phyloP scores from a whole-genome alignment of 2,113 vertebrate genomes.

The Jacana jacana region DNA sequence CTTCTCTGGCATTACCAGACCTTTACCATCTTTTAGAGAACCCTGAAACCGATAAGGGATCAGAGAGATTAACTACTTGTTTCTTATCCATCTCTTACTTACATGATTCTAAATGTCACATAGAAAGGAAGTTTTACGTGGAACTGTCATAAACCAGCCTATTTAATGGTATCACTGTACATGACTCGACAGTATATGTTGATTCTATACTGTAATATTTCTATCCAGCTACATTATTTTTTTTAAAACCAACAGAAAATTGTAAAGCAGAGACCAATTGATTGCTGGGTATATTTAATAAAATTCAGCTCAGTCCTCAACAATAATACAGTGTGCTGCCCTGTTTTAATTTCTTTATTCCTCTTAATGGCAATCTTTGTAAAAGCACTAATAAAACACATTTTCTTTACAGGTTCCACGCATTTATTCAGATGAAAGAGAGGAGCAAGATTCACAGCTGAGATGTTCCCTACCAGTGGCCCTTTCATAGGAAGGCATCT shows the following conservation, averaged over 20 bases:
- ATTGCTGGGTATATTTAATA: background rate
- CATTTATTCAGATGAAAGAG: background rate
- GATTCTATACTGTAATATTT: background rate
- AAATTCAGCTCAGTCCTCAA: background rate
- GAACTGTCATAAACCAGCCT: background rate
- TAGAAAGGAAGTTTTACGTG: background rate
- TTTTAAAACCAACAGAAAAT: background rate
- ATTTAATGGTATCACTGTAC: conserved; percentile 26
- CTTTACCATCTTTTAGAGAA: background rate
- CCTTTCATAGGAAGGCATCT: background rate
- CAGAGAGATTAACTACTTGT: background rate
- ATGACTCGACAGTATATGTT: background rate
- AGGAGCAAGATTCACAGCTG: background rate
- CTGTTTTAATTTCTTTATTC: background rate
- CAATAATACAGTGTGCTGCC: background rate
- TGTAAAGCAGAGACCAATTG: background rate
- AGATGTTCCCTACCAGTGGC: background rate
- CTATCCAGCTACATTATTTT: background rate
- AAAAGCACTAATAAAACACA: background rate
- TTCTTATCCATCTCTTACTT: background rate
- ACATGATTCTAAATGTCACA: background rate
- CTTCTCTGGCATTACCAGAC: background rate
- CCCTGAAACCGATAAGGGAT: background rate
- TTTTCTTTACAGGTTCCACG: background rate
- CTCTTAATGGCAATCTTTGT: background rate